These are phyloP conservation scores for Empis stercorea DNA, from an alignment of 2,888 invertebrate species.

Conservation along the genomic window DNA sequence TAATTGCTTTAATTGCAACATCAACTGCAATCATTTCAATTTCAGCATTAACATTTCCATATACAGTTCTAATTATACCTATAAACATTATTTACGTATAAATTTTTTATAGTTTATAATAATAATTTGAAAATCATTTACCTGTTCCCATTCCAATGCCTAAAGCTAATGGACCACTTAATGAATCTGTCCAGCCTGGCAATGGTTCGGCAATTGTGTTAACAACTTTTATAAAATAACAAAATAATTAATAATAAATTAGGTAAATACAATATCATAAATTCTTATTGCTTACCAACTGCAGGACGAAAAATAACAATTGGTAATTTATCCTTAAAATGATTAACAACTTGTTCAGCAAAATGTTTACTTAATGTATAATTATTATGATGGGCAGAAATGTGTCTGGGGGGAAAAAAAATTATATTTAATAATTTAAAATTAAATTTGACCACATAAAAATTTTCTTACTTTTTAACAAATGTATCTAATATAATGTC, in stretches of 20 bases:
- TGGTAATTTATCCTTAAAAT: conserved; percentile 49
- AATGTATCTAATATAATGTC: conserved; percentile 42
- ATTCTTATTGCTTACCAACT: conserved; percentile 49
- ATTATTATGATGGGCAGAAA: conserved; percentile 63
- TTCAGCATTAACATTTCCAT: conserved; percentile 44
- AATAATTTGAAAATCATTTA: conserved; percentile 13
- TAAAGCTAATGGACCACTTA: conserved; percentile 76
- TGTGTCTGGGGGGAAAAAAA: too few relatives aligned
- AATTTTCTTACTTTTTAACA: conserved; percentile 52
- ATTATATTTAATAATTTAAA: too few relatives aligned
- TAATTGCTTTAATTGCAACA: conserved; percentile 55
- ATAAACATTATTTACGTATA: not conserved
- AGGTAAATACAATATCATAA: not conserved
- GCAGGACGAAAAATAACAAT: conserved; percentile 74
- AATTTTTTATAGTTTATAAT: too few relatives aligned
- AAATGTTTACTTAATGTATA: conserved; percentile 84
- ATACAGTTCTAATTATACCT: conserved; percentile 57
- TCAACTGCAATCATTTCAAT: conserved; percentile 77
- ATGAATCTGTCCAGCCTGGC: conserved; percentile 81
- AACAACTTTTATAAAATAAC: conserved; percentile 39
- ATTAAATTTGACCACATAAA: too few relatives aligned
- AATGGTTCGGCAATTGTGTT: conserved; percentile 50
- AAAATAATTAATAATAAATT: not conserved
- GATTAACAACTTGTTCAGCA: conserved; percentile 66
- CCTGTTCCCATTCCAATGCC: conserved; percentile 57